A percentile compares a stretch with the other conserved stretches of the same genome.
These are phyloP conservation scores for Terebella lapidaria DNA, from an alignment of 2,888 invertebrate species.

Conservation along the genomic window DNA sequence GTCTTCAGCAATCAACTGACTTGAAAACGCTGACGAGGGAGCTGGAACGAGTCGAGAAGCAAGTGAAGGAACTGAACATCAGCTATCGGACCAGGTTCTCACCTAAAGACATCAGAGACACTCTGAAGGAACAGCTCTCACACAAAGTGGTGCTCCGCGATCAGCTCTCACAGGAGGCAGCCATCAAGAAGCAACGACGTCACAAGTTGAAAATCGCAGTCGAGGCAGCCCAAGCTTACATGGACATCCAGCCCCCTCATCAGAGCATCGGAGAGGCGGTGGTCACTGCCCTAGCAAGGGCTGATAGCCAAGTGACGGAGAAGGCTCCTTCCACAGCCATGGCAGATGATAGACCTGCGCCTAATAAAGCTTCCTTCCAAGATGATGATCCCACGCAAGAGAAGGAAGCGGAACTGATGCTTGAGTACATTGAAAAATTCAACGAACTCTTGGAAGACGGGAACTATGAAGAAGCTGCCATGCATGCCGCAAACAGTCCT, in stretches of 20 bases:
- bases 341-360: neutral
- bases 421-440: conserved; percentile 52
- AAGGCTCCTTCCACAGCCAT: conserved; percentile 7
- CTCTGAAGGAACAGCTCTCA: conserved; percentile 28
- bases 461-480: conserved; percentile 47
- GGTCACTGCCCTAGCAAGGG: conserved; percentile 29
- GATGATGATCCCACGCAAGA: conserved; percentile 52
- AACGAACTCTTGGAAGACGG: conserved; percentile 51
- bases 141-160: conserved; percentile 39
- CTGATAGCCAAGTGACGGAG: conserved; percentile 4
- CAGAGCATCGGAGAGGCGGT: conserved; percentile 51
- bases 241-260: conserved; percentile 46
- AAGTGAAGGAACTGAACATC: conserved; percentile 43
- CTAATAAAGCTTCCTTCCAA: conserved; percentile 26
- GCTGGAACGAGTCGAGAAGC: conserved; percentile 40
- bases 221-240: conserved; percentile 47
- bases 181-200: conserved; percentile 37
- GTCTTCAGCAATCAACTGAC: conserved; percentile 45
- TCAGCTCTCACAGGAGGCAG: conserved; percentile 36
- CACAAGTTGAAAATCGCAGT: conserved; percentile 44
- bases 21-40: conserved; percentile 34
- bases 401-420: conserved; percentile 51
- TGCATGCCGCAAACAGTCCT: conserved; percentile 52
- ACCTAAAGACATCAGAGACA: conserved; percentile 11
- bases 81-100: conserved; percentile 33